Conservation (phyloP, 2,888 invertebrate genomes). For the Heliconius ethilla region DNA sequence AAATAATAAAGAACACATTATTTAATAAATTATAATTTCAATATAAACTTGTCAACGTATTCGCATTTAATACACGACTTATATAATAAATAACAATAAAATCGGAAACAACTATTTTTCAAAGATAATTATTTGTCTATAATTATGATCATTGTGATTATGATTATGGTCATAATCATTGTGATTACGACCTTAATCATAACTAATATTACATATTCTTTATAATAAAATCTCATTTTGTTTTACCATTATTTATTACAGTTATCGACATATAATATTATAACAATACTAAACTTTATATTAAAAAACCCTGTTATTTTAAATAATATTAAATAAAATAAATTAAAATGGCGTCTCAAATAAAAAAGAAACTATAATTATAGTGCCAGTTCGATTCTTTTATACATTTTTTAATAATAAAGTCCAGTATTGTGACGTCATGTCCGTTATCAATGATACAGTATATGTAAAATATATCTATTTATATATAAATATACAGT, state of each 20-base stretch:
- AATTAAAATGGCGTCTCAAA: not conserved
- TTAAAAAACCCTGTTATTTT: not conserved
- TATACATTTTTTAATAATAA: not conserved
- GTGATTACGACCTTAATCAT: not conserved
- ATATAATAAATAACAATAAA: constrained; percentile 27
- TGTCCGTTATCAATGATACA: not conserved
- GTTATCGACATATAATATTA: not conserved
- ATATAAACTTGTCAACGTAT: constrained; percentile 15
- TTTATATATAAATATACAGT: constrained; percentile 7
- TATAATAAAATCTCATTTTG: constrained; percentile 25
- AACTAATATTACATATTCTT: constrained; percentile 9
- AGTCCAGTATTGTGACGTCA: constrained; percentile 13
- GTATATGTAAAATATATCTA: constrained; percentile 11
- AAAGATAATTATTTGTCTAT: not conserved
- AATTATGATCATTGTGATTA: not conserved
- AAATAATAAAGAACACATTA: not conserved
- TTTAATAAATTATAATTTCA: not conserved
- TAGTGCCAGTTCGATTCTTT: not conserved
- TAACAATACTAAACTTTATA: constrained; percentile 8
- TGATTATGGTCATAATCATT: not conserved
- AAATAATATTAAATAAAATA: not conserved
- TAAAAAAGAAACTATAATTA: not conserved
- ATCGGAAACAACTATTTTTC: not conserved
- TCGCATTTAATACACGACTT: constrained; percentile 14
- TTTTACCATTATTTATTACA: constrained; percentile 6